Percentiles rank a stretch among this genome's conserved stretches.
These are phyloP conservation scores for Eurytoma adleriae DNA, from an alignment of 2,888 invertebrate species.

Conservation along the genomic window DNA sequence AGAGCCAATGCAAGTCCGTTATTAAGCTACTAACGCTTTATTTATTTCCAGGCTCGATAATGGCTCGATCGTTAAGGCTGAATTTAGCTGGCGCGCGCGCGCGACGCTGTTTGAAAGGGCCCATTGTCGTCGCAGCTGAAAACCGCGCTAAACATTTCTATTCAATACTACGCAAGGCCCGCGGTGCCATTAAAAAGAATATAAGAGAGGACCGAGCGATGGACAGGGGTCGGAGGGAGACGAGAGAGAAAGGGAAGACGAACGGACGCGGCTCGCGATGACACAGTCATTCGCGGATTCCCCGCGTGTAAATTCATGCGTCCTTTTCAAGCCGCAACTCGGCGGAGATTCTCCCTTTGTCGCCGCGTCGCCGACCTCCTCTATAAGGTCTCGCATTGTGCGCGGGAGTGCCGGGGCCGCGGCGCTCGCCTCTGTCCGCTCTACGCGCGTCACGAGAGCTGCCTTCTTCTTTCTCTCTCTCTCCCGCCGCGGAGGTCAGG, in stretches of 20 bases:
- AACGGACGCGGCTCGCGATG: conserved; percentile 14
- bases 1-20: background rate
- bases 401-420: background rate
- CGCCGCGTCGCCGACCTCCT: background rate
- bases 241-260: too few relatives aligned
- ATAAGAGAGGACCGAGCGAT: too few relatives aligned
- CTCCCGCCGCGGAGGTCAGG: conserved; percentile 24
- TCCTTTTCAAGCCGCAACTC: conserved; percentile 33
- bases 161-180: conserved; percentile 6
- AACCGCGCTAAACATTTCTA: conserved; percentile 45
- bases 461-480: conserved; percentile 23
- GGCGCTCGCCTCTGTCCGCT: too few relatives aligned
- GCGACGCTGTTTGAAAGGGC: conserved; percentile 2
- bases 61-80: too few relatives aligned
- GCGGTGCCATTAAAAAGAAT: too few relatives aligned
- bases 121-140: conserved; percentile 41
- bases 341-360: conserved; percentile 20
- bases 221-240: too few relatives aligned
- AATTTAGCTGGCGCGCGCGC: background rate
- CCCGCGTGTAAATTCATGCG: conserved; percentile 47
- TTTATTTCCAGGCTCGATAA: too few relatives aligned
- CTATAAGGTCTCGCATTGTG: conserved; percentile 20
- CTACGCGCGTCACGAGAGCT: conserved; percentile 18
- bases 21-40: background rate
- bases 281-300: conserved; percentile 51